Conservation (phyloP, 2,797 vertebrate genomes). For the Anableps anableps region DNA sequence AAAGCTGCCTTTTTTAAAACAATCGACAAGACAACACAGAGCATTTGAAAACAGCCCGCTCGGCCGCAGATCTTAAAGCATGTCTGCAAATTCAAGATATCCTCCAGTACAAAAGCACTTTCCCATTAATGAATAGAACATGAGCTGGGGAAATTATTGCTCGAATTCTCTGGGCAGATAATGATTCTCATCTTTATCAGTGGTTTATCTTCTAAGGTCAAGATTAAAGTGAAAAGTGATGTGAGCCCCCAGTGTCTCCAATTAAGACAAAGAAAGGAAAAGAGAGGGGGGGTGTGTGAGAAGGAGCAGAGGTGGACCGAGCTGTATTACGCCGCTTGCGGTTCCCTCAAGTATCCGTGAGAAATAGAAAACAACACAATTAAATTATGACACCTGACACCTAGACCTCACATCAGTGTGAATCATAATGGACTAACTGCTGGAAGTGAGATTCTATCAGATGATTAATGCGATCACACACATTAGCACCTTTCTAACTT, state of each 20-base stretch:
- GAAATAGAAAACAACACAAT: slow-evolving; percentile 86
- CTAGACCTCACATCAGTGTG: slow-evolving; percentile 81
- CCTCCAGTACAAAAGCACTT: slow-evolving; percentile 69
- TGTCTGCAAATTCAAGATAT: slow-evolving; percentile 76
- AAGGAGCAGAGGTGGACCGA: slow-evolving; percentile 59
- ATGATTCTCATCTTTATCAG: slow-evolving; percentile 86
- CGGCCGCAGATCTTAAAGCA: slow-evolving; percentile 63
- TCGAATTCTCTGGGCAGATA: slow-evolving; percentile 80
- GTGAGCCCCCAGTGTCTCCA: slow-evolving; percentile 83
- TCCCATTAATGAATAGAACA: slow-evolving; percentile 78
- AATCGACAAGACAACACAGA: slow-evolving; percentile 54
- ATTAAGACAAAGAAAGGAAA: slow-evolving; percentile 73
- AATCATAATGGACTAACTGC: slow-evolving; percentile 84
- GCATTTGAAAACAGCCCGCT: slow-evolving; percentile 58
- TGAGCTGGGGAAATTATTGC: slow-evolving; percentile 77
- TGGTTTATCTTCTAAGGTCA: slow-evolving; percentile 85
- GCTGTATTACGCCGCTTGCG: slow-evolving; percentile 70
- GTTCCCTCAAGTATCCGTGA: slow-evolving; percentile 76
- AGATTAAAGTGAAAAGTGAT: slow-evolving; percentile 85
- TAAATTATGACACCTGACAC: slow-evolving; percentile 89
- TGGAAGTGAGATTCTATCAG: slow-evolving; percentile 82
- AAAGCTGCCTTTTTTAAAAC: slow-evolving; percentile 43
- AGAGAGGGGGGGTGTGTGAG: slow-evolving; percentile 32
- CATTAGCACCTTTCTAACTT: slow-evolving; percentile 77
- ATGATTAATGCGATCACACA: slow-evolving; percentile 83